phyloP scores from a whole-genome alignment of 2,113 vertebrate species.

The Toxotes chatareus region DNA sequence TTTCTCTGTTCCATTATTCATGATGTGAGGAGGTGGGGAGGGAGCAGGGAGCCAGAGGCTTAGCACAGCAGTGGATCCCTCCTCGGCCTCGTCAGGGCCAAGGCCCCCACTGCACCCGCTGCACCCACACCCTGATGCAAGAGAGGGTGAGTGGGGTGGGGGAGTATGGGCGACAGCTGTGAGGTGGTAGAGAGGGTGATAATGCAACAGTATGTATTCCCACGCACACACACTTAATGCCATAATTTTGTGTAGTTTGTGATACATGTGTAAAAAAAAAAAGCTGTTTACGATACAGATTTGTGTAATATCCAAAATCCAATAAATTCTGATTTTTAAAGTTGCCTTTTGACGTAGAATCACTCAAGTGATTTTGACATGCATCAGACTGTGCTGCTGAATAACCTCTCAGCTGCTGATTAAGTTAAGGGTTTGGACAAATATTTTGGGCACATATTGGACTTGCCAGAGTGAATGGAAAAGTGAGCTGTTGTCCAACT shows the following conservation, averaged over 20 bases:
- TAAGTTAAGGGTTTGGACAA: slow-evolving; percentile 79
- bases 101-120: slow-evolving; percentile 73
- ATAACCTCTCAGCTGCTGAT: slow-evolving; percentile 75
- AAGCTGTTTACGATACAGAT: background rate
- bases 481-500: slow-evolving; percentile 71
- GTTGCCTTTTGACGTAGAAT: background rate
- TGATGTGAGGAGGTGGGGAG: slow-evolving; percentile 77
- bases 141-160: slow-evolving; percentile 58
- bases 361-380: slow-evolving; percentile 5
- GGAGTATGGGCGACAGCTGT: slow-evolving; percentile 74
- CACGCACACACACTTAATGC: slow-evolving; percentile 48
- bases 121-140: slow-evolving; percentile 72
- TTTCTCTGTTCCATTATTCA: slow-evolving; percentile 88
- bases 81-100: slow-evolving; percentile 73
- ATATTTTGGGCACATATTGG: slow-evolving; percentile 79
- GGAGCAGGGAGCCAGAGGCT: slow-evolving; percentile 82
- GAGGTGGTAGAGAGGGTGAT: slow-evolving; percentile 65
- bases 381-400: slow-evolving; percentile 50
- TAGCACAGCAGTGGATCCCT: slow-evolving; percentile 84
- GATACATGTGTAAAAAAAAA: background rate
- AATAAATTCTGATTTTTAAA: background rate
- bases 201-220: slow-evolving; percentile 65
- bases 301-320: background rate
- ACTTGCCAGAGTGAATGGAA: slow-evolving; percentile 61
- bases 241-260: slow-evolving; percentile 1